Evolutionary conservation across 1,140 invertebrate genomes (phyloP).

Genomic region (Cydia fagiglandana): DNA sequence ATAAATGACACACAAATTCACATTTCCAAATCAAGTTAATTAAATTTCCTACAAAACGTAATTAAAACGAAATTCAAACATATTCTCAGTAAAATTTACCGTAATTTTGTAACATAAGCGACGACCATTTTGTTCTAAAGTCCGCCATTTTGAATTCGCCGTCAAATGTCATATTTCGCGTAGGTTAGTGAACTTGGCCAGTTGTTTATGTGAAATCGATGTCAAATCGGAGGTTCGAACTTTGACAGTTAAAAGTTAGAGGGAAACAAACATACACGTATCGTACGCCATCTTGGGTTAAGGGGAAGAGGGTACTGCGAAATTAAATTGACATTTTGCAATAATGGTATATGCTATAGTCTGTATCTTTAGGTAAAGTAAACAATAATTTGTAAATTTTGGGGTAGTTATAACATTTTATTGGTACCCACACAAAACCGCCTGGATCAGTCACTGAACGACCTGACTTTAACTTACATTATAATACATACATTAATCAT

Average conservation of each 20-base stretch:
- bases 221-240: conserved; percentile 32
- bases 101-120: not conserved
- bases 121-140: not conserved
- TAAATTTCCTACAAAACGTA: not conserved
- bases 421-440: too few relatives aligned
- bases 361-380: too few relatives aligned
- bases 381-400: too few relatives aligned
- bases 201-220: conserved; percentile 47
- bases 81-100: not conserved
- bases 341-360: too few relatives aligned
- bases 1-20: not conserved
- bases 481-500: too few relatives aligned
- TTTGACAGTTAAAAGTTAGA: conserved; percentile 39
- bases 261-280: not conserved
- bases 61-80: not conserved
- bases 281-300: conserved; percentile 31
- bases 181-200: too few relatives aligned
- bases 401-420: too few relatives aligned
- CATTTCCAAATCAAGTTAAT: not conserved
- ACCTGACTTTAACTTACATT: too few relatives aligned
- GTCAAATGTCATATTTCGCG: conserved; percentile 42
- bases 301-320: conserved; percentile 27
- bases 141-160: not conserved
- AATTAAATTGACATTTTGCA: too few relatives aligned
- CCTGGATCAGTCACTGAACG: too few relatives aligned